Evolutionary conservation across 2,888 invertebrate species (phyloP), one percentile per base, ranked within the genome.

Genomic region (Myopa tessellatipennis): DNA sequence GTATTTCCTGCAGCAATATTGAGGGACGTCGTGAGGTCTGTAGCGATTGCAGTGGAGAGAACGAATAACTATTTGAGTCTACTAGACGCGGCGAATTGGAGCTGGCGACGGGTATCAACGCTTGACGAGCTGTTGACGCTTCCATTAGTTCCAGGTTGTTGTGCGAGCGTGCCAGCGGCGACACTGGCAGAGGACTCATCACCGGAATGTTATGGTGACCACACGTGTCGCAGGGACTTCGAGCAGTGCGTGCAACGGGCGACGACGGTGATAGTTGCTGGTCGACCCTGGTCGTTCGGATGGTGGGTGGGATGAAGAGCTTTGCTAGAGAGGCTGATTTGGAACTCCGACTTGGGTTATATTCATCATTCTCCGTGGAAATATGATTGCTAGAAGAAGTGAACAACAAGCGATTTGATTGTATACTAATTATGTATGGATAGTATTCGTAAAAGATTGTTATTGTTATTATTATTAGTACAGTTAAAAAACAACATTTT

Each of bases 21-120:
- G 89, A 90, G 4, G 89, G 89, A 8, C 89, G 82, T 16, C 89
- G 84, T n/a, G 89, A 88, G 12, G 88, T 83, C 74, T 88, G 88
- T 52, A 89, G 80, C 26, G 88, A 88, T 68, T 85, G 86, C 45
- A 80, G 80, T 14, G 83, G 38, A 2, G 38, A 8, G 36, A 84
- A 79, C 6, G 82, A 79, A 40, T 82, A 79, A 3, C 10, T 36
- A 36, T 84, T 85, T 0, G 88, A 88, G 74, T 88, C 88, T 67
- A 86, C 84, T 26, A 26, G 26, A 4, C 85, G 85, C 36, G 84
- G 85, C 72, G 87, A 83, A 16, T 55, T 71, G 12, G 55, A 55
- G 18, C 10, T 16, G 1, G 38, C n/a, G 12, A n/a, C 36, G 1
- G 45, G 71, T 6, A 87, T 70, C 3, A 87, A 82, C 3, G 86